These are phyloP conservation scores for Punctoribates punctum DNA, from an alignment of 2,888 invertebrate species.

Conservation along the genomic window DNA sequence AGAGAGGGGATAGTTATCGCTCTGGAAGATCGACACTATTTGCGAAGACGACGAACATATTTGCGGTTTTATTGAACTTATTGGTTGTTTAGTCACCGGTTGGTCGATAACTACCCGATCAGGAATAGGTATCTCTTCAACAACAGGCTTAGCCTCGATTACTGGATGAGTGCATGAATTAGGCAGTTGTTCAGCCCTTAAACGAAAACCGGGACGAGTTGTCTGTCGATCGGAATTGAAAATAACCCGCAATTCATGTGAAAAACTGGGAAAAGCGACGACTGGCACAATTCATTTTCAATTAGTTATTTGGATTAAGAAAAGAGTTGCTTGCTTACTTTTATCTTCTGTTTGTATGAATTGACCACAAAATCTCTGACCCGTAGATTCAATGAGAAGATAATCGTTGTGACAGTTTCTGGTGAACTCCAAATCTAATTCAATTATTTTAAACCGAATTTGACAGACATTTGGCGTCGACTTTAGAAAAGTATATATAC, in stretches of 20 bases:
- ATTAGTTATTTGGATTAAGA: background rate
- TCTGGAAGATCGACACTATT: slow-evolving; percentile 41
- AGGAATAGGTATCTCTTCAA: background rate
- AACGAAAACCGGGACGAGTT: slow-evolving; percentile 48
- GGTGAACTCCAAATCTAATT: slow-evolving; percentile 48
- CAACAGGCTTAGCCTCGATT: background rate
- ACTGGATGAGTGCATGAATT: slow-evolving; percentile 47
- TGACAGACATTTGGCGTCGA: slow-evolving; percentile 46
- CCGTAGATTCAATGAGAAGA: slow-evolving; percentile 46
- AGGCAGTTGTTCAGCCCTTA: slow-evolving; percentile 47
- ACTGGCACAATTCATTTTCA: slow-evolving; percentile 39
- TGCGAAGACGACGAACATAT: slow-evolving; percentile 45
- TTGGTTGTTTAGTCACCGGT: background rate
- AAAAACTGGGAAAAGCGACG: slow-evolving; percentile 45
- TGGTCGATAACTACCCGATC: background rate
- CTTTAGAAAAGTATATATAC: slow-evolving; percentile 45
- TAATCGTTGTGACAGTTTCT: slow-evolving; percentile 48
- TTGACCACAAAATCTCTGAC: slow-evolving; percentile 46
- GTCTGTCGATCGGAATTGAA: slow-evolving; percentile 48
- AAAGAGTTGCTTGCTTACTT: slow-evolving; percentile 38
- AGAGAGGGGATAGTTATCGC: slow-evolving; percentile 47
- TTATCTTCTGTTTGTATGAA: slow-evolving; percentile 40
- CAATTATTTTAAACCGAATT: slow-evolving; percentile 48
- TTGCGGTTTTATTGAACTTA: background rate
- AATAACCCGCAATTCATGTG: slow-evolving; percentile 46